Percentiles rank a stretch among this genome's conserved stretches.
Conservation (phyloP, 2,888 invertebrate genomes). For the Hipparchia semele region DNA sequence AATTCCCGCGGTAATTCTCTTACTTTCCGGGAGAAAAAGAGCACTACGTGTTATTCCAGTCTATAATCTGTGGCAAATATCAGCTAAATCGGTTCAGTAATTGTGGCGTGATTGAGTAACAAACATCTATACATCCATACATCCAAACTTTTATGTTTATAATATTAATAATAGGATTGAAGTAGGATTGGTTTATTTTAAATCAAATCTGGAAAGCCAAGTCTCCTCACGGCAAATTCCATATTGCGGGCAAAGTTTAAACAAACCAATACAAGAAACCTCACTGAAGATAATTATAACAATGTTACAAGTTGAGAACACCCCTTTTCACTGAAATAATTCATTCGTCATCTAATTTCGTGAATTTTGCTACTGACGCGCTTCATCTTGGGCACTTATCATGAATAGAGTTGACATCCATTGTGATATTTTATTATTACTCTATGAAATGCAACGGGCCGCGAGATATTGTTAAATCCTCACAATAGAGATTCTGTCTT, state of each 20-base stretch:
- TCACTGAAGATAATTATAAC: conserved; percentile 43
- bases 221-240: conserved; percentile 6
- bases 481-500: conserved; percentile 76
- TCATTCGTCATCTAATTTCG: conserved; percentile 70
- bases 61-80: too few species aligned
- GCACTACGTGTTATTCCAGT: too few species aligned
- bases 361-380: conserved; percentile 74
- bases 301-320: conserved; percentile 56
- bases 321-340: conserved; percentile 59
- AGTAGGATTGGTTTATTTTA: not conserved
- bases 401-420: conserved; percentile 80
- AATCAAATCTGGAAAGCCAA: not conserved
- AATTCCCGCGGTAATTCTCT: too few species aligned
- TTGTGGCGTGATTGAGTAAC: too few species aligned
- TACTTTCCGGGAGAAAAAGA: too few species aligned
- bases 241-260: conserved; percentile 14
- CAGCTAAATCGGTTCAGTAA: too few species aligned
- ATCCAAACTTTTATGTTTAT: too few species aligned
- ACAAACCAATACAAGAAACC: conserved; percentile 25
- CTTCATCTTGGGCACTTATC: conserved; percentile 75
- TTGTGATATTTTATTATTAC: conserved; percentile 81
- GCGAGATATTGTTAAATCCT: conserved; percentile 78
- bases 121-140: too few species aligned
- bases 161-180: not conserved
- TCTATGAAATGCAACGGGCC: conserved; percentile 76